Evolutionary conservation across 2,888 invertebrate species (phyloP), one percentile per base, ranked within the genome.

Genomic region (Calephelis perditalis): DNA sequence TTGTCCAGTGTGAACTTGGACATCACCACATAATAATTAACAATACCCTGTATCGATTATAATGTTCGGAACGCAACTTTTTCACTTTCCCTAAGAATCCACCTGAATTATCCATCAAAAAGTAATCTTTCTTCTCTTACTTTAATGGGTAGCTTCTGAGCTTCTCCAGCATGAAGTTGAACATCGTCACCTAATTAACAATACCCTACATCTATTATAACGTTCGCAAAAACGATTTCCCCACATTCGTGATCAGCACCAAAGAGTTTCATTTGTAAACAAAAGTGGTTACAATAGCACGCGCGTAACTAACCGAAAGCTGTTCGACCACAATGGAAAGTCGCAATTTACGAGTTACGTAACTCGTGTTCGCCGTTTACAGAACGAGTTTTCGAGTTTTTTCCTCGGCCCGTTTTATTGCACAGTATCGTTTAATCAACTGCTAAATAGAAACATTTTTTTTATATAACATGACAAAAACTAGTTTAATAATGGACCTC

Each of bases 261-360:
- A 65, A 69, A 75, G 73, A 69, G 68, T 71, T 68, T 71, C 71
- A 74, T 74, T 76, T 73, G 76, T 75, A 78, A 85, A 83, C 76
- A 78, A 78, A 52, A 52, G 52, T 35, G 52, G 52, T 9, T 35
- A 52, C 73, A 78, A 86, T 81, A 70, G 78, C 71, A 65, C 65
- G 74, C 72, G 76, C 81, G 81, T 81, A 84, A 83, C 82, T 69
- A 75, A 76, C 75, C 70, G 75, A 81, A 88, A 86, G 82, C 84
- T 83, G 83, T 77, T 77, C 73, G 68, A 71, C 75, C 72, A 87
- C 86, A 89, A 89, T 86, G 81, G 84, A 82, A 81, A 84, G 82
- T 78, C 70, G 76, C 71, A 74, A 75, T 75, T 40, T 70, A 70
- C 74, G 69, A 69, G 76, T 87, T 86, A 86, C 85, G 83, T 79